These are phyloP conservation scores for Gadus macrocephalus DNA, from an alignment of 2,113 vertebrate species.

Conservation along the genomic window DNA sequence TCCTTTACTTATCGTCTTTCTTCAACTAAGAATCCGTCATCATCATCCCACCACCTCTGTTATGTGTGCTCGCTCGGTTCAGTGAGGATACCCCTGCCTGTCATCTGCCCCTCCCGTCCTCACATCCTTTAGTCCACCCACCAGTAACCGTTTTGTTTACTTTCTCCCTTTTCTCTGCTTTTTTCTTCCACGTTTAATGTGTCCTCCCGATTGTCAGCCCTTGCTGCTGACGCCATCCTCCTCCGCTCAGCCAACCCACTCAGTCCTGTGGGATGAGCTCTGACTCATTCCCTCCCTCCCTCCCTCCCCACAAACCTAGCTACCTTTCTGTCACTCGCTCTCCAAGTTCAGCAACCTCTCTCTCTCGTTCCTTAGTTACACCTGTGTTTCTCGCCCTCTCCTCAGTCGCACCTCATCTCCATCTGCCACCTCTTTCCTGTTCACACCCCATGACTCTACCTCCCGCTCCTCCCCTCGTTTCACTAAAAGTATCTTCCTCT, in stretches of 20 bases:
- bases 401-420: background rate
- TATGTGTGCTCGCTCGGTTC: conserved; percentile 16
- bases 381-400: conserved; percentile 22
- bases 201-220: conserved; percentile 67
- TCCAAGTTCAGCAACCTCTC: conserved; percentile 30
- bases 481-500: background rate
- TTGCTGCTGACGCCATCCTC: conserved; percentile 74
- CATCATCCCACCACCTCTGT: conserved; percentile 27
- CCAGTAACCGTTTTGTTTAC: conserved; percentile 26
- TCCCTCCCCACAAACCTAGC: conserved; percentile 35
- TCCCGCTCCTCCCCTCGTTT: background rate
- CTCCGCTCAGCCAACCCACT: conserved; percentile 70
- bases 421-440: background rate
- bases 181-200: conserved; percentile 63
- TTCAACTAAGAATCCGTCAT: conserved; percentile 37
- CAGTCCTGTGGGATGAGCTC: conserved; percentile 74
- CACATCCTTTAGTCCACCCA: conserved; percentile 41
- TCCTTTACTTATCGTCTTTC: conserved; percentile 6
- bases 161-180: conserved; percentile 5
- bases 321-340: conserved; percentile 51
- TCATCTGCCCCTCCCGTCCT: conserved; percentile 44
- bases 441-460: too few species aligned
- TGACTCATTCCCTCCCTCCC: conserved; percentile 71
- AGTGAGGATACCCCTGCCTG: conserved; percentile 58
- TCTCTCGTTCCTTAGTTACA: conserved; percentile 25